Evolutionary conservation across 2,888 invertebrate species (phyloP).

Genomic region (Cryptosula pallasiana): DNA sequence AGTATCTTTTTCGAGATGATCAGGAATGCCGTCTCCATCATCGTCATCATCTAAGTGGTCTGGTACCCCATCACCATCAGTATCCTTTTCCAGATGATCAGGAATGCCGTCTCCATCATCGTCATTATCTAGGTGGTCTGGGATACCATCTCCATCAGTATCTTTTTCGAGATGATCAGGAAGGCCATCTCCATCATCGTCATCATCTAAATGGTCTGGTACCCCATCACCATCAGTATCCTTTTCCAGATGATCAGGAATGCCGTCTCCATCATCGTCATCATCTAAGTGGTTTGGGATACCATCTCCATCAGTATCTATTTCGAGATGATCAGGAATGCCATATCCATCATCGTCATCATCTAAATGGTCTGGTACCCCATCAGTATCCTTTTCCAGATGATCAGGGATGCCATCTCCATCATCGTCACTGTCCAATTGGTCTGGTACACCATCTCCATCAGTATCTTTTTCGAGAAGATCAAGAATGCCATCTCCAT

Average conservation of each 20-base stretch:
- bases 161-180: slow-evolving; percentile 2
- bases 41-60: neutral
- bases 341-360: slow-evolving; percentile 10
- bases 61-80: slow-evolving; percentile 18
- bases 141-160: slow-evolving; percentile 16
- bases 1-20: slow-evolving; percentile 2
- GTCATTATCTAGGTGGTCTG: neutral
- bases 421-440: slow-evolving; percentile 3
- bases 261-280: slow-evolving; percentile 13
- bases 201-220: slow-evolving; percentile 3
- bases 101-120: slow-evolving; percentile 14
- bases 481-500: slow-evolving; percentile 13
- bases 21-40: slow-evolving; percentile 15
- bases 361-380: slow-evolving; percentile 4
- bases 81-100: slow-evolving; percentile 5
- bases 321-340: slow-evolving; percentile 6
- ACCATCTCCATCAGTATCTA: slow-evolving; percentile 19
- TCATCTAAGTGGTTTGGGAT: slow-evolving; percentile 11
- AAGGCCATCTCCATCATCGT: slow-evolving; percentile 2
- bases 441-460: slow-evolving; percentile 18
- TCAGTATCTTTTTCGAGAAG: slow-evolving; percentile 1
- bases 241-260: neutral
- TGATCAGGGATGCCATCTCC: slow-evolving; percentile 13
- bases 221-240: slow-evolving; percentile 3
- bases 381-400: slow-evolving; percentile 1